Conservation (phyloP, 2,113 vertebrate genomes). For the Azemiops feae region DNA sequence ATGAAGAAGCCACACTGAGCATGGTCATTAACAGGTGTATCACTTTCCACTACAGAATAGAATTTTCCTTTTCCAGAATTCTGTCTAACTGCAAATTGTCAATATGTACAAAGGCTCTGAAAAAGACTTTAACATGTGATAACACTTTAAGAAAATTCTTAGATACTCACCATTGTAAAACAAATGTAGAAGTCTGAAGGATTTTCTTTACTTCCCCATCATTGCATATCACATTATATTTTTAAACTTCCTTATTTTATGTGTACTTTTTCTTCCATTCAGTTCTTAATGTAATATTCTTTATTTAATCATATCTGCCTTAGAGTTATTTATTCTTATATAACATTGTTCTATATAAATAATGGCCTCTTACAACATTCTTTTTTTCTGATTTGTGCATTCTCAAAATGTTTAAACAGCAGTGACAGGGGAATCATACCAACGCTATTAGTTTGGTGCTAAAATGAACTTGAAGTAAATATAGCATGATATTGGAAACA, state of each 20-base stretch:
- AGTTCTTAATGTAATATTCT: neutral
- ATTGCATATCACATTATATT: neutral
- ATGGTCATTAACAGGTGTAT: neutral
- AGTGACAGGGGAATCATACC: neutral
- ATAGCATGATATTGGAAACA: neutral
- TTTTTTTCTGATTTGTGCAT: neutral
- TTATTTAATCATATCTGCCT: neutral
- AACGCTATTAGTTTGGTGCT: neutral
- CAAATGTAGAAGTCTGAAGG: neutral
- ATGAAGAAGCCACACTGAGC: neutral
- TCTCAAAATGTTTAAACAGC: neutral
- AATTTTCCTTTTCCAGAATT: neutral
- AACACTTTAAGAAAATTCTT: neutral
- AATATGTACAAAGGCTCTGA: neutral
- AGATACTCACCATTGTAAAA: neutral
- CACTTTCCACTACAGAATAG: neutral
- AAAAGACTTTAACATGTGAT: neutral
- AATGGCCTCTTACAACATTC: neutral
- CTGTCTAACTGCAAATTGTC: neutral
- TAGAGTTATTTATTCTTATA: neutral
- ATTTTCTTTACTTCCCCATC: neutral
- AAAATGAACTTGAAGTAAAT: neutral
- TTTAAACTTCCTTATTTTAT: neutral
- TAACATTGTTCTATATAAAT: neutral
- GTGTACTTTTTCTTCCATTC: neutral